A percentile compares a stretch with the other conserved stretches of the same genome.
These are phyloP conservation scores for Drosophila aff. DNA, from an alignment of 1,140 invertebrate species.

Conservation along the genomic window DNA sequence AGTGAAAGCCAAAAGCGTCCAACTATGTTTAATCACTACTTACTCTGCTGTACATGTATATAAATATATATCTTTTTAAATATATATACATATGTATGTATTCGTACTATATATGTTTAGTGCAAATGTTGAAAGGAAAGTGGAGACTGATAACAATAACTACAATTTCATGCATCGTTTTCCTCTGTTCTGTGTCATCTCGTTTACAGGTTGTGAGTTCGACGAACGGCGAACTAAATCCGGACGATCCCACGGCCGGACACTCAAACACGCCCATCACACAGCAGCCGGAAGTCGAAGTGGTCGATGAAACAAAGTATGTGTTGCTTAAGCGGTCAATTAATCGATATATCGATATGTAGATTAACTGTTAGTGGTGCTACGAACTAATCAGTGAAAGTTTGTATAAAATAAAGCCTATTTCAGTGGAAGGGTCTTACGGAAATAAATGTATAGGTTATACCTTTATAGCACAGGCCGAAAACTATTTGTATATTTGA, in stretches of 20 bases:
- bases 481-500: not conserved
- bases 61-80: slow-evolving; percentile 20
- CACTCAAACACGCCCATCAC: slow-evolving; percentile 98
- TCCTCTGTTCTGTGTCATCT: slow-evolving; percentile 14
- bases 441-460: not conserved
- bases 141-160: slow-evolving; percentile 7
- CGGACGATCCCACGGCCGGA: slow-evolving; percentile 97
- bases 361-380: not conserved
- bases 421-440: not conserved
- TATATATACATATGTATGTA: slow-evolving; percentile 27
- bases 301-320: slow-evolving; percentile 96
- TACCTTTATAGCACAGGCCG: not conserved
- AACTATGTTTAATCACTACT: slow-evolving; percentile 62
- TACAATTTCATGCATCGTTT: slow-evolving; percentile 10
- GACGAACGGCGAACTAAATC: slow-evolving; percentile 97
- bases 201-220: slow-evolving; percentile 96
- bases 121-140: slow-evolving; percentile 32
- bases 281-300: slow-evolving; percentile 95
- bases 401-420: not conserved
- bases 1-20: slow-evolving; percentile 56
- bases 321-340: slow-evolving; percentile 69
- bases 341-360: slow-evolving; percentile 42
- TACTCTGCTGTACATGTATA: slow-evolving; percentile 24
- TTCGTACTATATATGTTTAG: slow-evolving; percentile 70
- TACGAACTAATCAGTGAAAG: not conserved